phyloP scores from a whole-genome alignment of 53 echinoderm and acorn worm species.

The Henricia sp. region DNA sequence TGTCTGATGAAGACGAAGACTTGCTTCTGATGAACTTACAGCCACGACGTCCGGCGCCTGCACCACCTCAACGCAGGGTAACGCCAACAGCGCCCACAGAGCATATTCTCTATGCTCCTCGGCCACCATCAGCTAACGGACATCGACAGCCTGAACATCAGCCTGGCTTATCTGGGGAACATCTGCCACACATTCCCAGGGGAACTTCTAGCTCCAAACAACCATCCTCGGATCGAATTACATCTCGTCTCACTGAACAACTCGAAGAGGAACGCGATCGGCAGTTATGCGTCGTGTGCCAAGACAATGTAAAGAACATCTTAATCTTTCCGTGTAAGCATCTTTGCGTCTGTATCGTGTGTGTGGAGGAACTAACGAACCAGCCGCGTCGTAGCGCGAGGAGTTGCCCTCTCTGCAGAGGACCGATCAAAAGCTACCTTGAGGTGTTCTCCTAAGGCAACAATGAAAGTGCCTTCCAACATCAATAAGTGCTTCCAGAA shows the following conservation, averaged over 20 bases:
- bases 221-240: no score
- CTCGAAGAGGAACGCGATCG: slow-evolving; percentile 78
- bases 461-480: no score
- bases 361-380: slow-evolving; percentile 70
- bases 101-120: no score
- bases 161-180: not conserved
- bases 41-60: not conserved
- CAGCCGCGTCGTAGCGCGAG: slow-evolving; percentile 12
- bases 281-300: slow-evolving; percentile 86
- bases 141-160: not conserved
- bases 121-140: not conserved
- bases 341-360: slow-evolving; percentile 77
- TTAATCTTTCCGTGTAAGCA: slow-evolving; percentile 87
- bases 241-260: slow-evolving; percentile 6
- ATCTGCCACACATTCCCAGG: not conserved
- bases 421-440: slow-evolving; percentile 67
- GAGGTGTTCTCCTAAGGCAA: slow-evolving; percentile 73
- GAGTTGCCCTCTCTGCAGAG: slow-evolving; percentile 80
- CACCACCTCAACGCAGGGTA: not conserved
- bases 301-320: slow-evolving; percentile 81
- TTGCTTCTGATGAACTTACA: slow-evolving; percentile 3
- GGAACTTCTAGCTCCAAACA: no score
- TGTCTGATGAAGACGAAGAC: slow-evolving; percentile 15
- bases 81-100: not conserved
- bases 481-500: no score